These are phyloP conservation scores for Chalcis sispes DNA, from an alignment of 2,888 invertebrate species.

Conservation along the genomic window DNA sequence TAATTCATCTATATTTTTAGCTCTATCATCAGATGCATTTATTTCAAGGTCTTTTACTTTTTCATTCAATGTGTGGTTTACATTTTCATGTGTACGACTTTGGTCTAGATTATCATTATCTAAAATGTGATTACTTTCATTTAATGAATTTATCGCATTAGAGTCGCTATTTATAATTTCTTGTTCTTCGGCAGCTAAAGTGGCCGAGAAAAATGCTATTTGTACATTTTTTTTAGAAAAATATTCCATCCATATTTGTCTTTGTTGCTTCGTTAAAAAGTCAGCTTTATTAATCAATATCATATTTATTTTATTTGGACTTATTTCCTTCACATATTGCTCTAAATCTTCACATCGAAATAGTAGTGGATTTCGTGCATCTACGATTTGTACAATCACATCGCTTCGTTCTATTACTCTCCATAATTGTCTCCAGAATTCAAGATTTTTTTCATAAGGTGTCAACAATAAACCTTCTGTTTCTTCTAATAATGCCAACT, in stretches of 20 bases:
- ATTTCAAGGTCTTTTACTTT: conserved; percentile 33
- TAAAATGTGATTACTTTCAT: too few relatives aligned
- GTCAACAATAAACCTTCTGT: conserved; percentile 90
- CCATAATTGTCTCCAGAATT: conserved; percentile 99
- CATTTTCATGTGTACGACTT: conserved; percentile 52
- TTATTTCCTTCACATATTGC: conserved; percentile 87
- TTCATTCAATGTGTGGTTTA: conserved; percentile 39
- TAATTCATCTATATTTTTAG: conserved; percentile 46
- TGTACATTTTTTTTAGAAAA: conserved; percentile 84
- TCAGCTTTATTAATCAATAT: conserved; percentile 98
- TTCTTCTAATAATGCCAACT: conserved; percentile 87
- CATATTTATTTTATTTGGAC: conserved; percentile 84
- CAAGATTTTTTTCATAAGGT: conserved; percentile 97
- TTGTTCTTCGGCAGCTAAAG: conserved; percentile 77
- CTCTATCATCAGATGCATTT: conserved; percentile 22
- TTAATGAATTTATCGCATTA: too few relatives aligned
- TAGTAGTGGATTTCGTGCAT: conserved; percentile 96
- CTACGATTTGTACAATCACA: conserved; percentile 94
- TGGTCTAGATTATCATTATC: conserved; percentile 47
- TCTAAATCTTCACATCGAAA: conserved; percentile 96
- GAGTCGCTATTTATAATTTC: conserved; percentile 62
- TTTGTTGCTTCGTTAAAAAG: conserved; percentile 87
- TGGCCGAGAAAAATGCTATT: conserved; percentile 95
- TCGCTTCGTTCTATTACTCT: conserved; percentile 98
- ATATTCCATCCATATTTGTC: conserved; percentile 90